Percentiles rank a stretch among this genome's conserved stretches.
Conservation (phyloP, 2,797 vertebrate genomes). For the Tarsius wallacei region DNA sequence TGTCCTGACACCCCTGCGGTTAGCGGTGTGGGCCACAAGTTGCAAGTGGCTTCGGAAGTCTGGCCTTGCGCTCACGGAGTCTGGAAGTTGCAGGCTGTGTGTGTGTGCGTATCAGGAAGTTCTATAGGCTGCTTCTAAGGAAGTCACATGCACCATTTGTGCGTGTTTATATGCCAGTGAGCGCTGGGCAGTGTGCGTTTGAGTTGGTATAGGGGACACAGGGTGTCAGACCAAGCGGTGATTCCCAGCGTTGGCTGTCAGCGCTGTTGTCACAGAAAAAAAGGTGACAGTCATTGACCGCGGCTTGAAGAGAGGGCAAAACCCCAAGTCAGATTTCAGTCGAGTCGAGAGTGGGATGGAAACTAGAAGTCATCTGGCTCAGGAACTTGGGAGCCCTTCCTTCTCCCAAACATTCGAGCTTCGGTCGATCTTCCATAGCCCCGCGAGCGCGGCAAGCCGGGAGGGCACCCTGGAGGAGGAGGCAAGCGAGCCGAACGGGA, state of each 20-base stretch:
- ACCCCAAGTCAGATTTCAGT: background rate
- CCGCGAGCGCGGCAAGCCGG: background rate
- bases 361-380: background rate
- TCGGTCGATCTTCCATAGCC: background rate
- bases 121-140: constrained; percentile 68
- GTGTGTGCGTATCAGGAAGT: constrained; percentile 65
- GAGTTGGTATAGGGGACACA: background rate
- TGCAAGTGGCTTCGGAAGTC: constrained; percentile 42
- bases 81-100: background rate
- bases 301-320: background rate
- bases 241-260: background rate
- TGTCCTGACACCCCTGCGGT: background rate
- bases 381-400: background rate
- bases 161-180: constrained; percentile 61
- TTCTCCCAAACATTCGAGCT: background rate
- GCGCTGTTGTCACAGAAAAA: constrained; percentile 6
- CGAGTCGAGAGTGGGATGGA: background rate
- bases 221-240: constrained; percentile 11
- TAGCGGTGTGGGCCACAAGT: background rate
- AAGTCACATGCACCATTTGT: constrained; percentile 67
- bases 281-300: constrained; percentile 1
- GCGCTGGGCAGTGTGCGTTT: background rate
- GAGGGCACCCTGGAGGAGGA: constrained; percentile 73
- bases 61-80: constrained; percentile 20
- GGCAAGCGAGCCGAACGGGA: constrained; percentile 21